Evolutionary conservation across 2,113 vertebrate genomes (phyloP).

Genomic region (Corapipo altera): DNA sequence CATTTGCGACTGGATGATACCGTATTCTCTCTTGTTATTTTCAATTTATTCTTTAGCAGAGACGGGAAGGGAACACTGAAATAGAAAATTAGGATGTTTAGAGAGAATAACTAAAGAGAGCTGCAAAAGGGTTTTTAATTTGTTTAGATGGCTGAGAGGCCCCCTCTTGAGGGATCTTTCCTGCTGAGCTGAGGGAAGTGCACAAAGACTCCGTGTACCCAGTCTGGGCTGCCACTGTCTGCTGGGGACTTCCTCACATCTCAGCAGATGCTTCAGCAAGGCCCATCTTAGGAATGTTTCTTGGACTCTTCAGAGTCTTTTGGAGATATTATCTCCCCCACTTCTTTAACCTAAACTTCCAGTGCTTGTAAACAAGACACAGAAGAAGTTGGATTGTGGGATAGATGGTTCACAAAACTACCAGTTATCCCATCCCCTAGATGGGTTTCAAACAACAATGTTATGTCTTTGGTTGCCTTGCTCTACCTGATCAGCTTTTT

Average conservation of each 20-base stretch:
- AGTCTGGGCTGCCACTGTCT: not conserved
- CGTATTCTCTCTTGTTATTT: not conserved
- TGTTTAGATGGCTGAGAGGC: slow-evolving; percentile 34
- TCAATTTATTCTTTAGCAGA: slow-evolving; percentile 28
- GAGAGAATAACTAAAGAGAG: slow-evolving; percentile 15
- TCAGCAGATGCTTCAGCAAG: not conserved
- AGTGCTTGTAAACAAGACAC: not conserved
- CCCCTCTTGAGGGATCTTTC: not conserved
- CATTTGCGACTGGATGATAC: not conserved
- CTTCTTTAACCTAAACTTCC: not conserved
- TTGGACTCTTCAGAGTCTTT: not conserved
- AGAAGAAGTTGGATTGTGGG: not conserved
- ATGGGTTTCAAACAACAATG: not conserved
- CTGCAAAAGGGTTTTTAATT: slow-evolving; percentile 21
- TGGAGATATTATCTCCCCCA: not conserved
- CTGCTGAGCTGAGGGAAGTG: not conserved
- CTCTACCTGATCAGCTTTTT: not conserved
- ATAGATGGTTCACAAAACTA: not conserved
- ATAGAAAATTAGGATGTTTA: slow-evolving; percentile 52
- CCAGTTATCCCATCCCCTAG: not conserved
- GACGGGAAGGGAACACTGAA: slow-evolving; percentile 30
- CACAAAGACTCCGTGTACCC: not conserved
- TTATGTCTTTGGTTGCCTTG: not conserved
- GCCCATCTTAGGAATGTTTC: not conserved
- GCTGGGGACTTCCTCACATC: not conserved